Evolutionary conservation across 2,888 invertebrate genomes (phyloP).

Genomic region (Sthenelais limicola): DNA sequence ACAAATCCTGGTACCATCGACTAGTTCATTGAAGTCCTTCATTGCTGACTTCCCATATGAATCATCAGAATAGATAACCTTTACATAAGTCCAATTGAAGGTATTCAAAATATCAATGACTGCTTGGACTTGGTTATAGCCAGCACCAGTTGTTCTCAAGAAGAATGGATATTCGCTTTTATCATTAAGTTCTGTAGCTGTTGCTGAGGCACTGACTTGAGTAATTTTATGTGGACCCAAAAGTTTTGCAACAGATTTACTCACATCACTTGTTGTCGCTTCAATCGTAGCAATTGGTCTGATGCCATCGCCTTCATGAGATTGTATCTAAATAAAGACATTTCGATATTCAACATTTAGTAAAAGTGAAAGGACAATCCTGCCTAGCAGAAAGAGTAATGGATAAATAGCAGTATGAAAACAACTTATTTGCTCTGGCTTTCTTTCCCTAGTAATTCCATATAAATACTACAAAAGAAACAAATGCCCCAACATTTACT

Average conservation of each 20-base stretch:
- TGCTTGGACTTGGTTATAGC: slow-evolving; percentile 60
- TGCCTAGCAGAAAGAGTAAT: no score
- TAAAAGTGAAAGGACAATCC: no score
- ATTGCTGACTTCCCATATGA: slow-evolving; percentile 65
- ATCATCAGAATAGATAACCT: slow-evolving; percentile 61
- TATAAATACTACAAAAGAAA: no score
- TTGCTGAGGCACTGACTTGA: slow-evolving; percentile 61
- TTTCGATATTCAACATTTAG: no score
- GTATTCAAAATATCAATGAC: slow-evolving; percentile 57
- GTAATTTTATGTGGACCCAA: slow-evolving; percentile 59
- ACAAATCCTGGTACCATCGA: slow-evolving; percentile 58
- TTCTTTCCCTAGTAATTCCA: no score
- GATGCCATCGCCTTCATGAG: neutral
- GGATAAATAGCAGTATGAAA: no score
- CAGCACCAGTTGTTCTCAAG: slow-evolving; percentile 65
- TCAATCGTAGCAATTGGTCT: slow-evolving; percentile 34
- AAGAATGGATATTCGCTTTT: slow-evolving; percentile 62
- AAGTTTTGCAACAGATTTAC: slow-evolving; percentile 57
- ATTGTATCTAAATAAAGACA: neutral
- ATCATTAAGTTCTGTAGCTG: slow-evolving; percentile 62
- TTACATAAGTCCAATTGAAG: slow-evolving; percentile 62
- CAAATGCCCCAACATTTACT: no score
- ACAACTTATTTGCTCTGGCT: no score
- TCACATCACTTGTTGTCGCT: slow-evolving; percentile 57
- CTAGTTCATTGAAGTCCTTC: slow-evolving; percentile 54